Evolutionary conservation across 2,888 invertebrate species (phyloP).

Genomic region (Lomographa bimaculata): DNA sequence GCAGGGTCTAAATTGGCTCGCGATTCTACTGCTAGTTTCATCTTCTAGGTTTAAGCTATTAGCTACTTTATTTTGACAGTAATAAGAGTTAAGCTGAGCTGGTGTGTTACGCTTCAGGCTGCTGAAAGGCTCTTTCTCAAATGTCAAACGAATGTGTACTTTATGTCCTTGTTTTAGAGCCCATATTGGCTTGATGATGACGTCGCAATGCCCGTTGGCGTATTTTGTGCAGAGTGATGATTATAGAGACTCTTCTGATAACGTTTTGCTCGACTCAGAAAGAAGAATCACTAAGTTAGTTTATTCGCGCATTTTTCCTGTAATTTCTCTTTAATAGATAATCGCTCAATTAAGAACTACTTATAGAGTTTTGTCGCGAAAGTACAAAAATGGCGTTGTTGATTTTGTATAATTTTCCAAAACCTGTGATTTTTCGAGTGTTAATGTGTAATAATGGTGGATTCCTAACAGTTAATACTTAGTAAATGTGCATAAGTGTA

Average conservation of each 20-base stretch:
- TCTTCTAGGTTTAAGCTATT: not conserved
- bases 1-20: constrained; percentile 10
- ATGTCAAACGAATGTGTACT: constrained; percentile 29
- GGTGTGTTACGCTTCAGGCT: not conserved
- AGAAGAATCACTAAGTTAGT: too few relatives aligned
- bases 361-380: too few relatives aligned
- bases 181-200: constrained; percentile 29
- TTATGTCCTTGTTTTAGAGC: constrained; percentile 31
- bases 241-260: constrained; percentile 14
- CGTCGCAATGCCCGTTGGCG: constrained; percentile 39
- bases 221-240: constrained; percentile 33
- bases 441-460: too few relatives aligned
- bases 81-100: constrained; percentile 3
- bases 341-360: too few relatives aligned
- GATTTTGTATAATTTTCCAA: too few relatives aligned
- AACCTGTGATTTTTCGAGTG: too few relatives aligned
- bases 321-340: too few relatives aligned
- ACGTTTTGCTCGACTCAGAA: constrained; percentile 12
- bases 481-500: too few relatives aligned
- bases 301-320: too few relatives aligned
- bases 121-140: not conserved
- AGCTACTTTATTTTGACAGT: not conserved
- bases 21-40: constrained; percentile 3
- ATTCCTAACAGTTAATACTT: too few relatives aligned
- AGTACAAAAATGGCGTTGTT: too few relatives aligned